Conservation (phyloP, 2,797 vertebrate genomes). For the Masticophis lateralis region DNA sequence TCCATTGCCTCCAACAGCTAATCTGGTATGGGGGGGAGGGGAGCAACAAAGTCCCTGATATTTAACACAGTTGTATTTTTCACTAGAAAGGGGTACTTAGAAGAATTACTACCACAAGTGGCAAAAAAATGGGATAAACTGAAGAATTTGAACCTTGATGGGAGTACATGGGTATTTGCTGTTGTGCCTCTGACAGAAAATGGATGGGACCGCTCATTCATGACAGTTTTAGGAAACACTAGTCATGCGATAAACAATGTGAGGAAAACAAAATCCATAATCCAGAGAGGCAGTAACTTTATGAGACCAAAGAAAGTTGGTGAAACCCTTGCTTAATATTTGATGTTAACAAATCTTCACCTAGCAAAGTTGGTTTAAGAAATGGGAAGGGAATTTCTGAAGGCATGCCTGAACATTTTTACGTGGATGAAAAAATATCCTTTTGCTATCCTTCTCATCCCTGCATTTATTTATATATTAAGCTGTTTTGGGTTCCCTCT, state of each 20-base stretch:
- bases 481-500: not conserved
- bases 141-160: not conserved
- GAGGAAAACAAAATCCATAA: not conserved
- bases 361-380: not conserved
- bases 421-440: not conserved
- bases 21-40: not conserved
- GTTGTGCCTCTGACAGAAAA: not conserved
- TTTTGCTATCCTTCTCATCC: not conserved
- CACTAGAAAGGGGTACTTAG: not conserved
- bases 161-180: not conserved
- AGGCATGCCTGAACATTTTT: not conserved
- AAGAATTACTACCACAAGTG: not conserved
- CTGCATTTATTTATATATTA: not conserved
- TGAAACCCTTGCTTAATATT: not conserved
- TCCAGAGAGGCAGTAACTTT: not conserved
- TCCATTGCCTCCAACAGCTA: not conserved
- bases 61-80: not conserved
- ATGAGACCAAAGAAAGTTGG: not conserved
- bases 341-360: not conserved
- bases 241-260: not conserved
- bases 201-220: not conserved
- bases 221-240: not conserved
- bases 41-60: not conserved
- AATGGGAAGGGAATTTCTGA: not conserved
- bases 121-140: not conserved